A percentile compares a stretch with the other conserved stretches of the same genome.
Conservation (phyloP, 2,888 invertebrate genomes). For the Thelaira solivaga region DNA sequence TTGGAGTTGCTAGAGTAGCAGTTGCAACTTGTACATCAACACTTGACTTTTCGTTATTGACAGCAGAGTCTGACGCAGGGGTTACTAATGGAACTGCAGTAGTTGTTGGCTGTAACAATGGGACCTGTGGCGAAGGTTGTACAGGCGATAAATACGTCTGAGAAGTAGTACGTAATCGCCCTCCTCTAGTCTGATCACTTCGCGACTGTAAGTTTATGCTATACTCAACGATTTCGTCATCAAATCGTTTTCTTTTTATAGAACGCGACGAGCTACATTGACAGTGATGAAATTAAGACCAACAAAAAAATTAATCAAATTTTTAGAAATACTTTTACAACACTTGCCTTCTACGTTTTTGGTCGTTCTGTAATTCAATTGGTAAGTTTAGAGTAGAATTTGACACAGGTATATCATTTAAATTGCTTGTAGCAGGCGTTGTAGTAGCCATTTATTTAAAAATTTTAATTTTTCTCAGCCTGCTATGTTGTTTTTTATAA, state of each 20-base stretch:
- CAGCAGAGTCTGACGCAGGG: conserved; percentile 2
- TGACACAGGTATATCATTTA: conserved; percentile 40
- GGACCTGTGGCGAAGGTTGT: conserved; percentile 57
- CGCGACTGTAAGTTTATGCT: conserved; percentile 83
- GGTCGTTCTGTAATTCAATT: conserved; percentile 73
- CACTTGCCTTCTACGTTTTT: conserved; percentile 74
- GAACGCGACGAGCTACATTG: conserved; percentile 90
- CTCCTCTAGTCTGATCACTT: conserved; percentile 69
- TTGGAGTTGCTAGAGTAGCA: neutral
- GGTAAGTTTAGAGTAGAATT: conserved; percentile 68
- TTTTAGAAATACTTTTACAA: neutral
- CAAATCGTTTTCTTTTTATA: conserved; percentile 96
- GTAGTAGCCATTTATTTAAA: conserved; percentile 49
- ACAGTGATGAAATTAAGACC: neutral
- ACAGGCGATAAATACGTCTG: conserved; percentile 75
- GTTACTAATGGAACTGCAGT: neutral
- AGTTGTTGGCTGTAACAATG: conserved; percentile 23
- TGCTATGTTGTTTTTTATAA: conserved; percentile 38
- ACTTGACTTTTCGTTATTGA: conserved; percentile 23
- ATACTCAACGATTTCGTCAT: conserved; percentile 97
- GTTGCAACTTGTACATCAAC: neutral
- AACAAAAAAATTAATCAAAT: neutral
- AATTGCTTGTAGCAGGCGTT: conserved; percentile 31
- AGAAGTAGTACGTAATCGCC: conserved; percentile 78
- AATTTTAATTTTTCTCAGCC: conserved; percentile 19